Base-by-base conservation (phyloP, 2,797 vertebrate species). In the Thripadectes ignobilis region DNA sequence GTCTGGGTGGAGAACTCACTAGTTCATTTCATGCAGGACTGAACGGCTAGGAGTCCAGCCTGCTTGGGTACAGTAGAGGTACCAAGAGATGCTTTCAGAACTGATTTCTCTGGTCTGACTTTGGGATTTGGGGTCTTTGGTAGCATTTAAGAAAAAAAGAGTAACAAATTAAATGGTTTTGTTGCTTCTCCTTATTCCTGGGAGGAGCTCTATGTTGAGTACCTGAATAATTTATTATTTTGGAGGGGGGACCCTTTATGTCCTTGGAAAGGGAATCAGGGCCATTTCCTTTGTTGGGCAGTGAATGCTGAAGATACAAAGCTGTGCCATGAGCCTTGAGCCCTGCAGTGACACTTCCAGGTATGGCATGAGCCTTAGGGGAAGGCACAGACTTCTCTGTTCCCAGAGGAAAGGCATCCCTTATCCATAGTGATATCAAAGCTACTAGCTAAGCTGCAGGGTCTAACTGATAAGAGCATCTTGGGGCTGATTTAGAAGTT, bases 331-430 rank as follows among this genome's bases (percentile, higher is more conserved):
- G 29, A 45, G 13, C 38, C 29, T n/a, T 34, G 7, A 52, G 34
- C 12, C 21, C 45, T 41, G 41, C 20, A 51, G n/a, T 36, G 43
- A 16, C 10, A 18, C 29, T 59, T 80, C 17, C 32, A 88, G 49
- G 67, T 55, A 55, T 1, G 6, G 29, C 1, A 2, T n/a, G 34
- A 84, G 22, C 29, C 46, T 38, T 7, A 1, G 0, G 3, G 61
- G 55, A 68, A 75, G 27, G 41, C 26, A 65, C 41, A 78, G n/a
- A 69, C 5, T 61, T 52, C 23, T 74, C 36, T 57, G 34, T 67
- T 74, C 43, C 66, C 46, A 34, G 27, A 75, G 45, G 7, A 81
- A 16, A 61, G 8, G 2, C 8, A 58, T 51, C 13, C 14, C 12
- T 69, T 66, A 43, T 38, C 36, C 72, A 14, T 6, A 30, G 19